Percentiles rank a stretch among this genome's conserved stretches.
Evolutionary conservation across 2,888 invertebrate species (phyloP).

Genomic region (Prostheceraeus crozeri): DNA sequence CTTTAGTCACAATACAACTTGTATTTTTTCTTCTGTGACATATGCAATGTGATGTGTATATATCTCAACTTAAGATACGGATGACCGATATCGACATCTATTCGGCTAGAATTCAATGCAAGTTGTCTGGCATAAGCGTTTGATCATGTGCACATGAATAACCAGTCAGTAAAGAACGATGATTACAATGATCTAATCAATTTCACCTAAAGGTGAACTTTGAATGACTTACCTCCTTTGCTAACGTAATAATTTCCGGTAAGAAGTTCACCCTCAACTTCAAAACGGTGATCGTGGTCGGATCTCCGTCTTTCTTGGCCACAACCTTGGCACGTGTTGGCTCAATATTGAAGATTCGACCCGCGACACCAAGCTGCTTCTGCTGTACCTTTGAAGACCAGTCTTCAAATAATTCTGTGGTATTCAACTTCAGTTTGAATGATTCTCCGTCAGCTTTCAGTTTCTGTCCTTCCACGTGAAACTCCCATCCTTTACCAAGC

Average conservation of each 20-base stretch:
- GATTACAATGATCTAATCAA: too few relatives aligned
- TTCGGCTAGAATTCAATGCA: too few relatives aligned
- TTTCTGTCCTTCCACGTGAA: slow-evolving; percentile 95
- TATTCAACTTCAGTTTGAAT: slow-evolving; percentile 87
- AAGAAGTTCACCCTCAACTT: slow-evolving; percentile 78
- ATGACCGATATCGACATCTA: too few relatives aligned
- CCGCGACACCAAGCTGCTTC: slow-evolving; percentile 82
- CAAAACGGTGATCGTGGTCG: slow-evolving; percentile 27
- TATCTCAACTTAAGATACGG: too few relatives aligned
- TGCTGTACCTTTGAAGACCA: slow-evolving; percentile 80
- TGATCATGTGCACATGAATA: too few relatives aligned
- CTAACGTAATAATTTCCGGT: slow-evolving; percentile 92
- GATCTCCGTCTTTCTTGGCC: slow-evolving; percentile 44
- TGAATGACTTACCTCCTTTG: slow-evolving; percentile 77
- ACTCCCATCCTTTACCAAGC: slow-evolving; percentile 89
- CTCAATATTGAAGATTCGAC: slow-evolving; percentile 87
- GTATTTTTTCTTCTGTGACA: too few relatives aligned
- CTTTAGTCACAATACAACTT: too few relatives aligned
- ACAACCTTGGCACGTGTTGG: slow-evolving; percentile 50
- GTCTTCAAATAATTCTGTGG: slow-evolving; percentile 92
- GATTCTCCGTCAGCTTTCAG: slow-evolving; percentile 90
- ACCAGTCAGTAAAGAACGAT: too few relatives aligned
- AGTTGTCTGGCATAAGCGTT: too few relatives aligned
- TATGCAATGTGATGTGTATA: too few relatives aligned
- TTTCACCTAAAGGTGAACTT: too few relatives aligned